These are phyloP conservation scores for Tubiluchus corallicola DNA, from an alignment of 2,888 invertebrate genomes.

Conservation along the genomic window DNA sequence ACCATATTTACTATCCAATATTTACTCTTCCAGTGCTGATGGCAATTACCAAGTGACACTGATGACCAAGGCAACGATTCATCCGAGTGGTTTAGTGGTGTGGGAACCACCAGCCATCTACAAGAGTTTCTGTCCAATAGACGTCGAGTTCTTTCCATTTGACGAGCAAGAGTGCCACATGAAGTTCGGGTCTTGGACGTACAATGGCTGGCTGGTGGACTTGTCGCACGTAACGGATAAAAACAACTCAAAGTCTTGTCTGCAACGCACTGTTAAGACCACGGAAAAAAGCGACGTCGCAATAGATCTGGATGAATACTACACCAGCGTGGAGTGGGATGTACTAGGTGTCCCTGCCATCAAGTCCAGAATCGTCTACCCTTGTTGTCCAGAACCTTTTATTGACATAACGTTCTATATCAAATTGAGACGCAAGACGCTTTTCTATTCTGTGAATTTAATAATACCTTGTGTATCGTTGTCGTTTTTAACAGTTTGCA, in stretches of 20 bases:
- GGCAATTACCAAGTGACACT: slow-evolving; percentile 31
- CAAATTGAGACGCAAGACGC: slow-evolving; percentile 35
- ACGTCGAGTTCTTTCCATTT: slow-evolving; percentile 3
- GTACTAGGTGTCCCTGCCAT: no score
- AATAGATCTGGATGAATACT: not conserved
- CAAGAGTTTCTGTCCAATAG: no score
- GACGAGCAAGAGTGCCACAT: no score
- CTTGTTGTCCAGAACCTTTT: slow-evolving; percentile 81
- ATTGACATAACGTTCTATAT: slow-evolving; percentile 92
- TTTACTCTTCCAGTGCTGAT: slow-evolving; percentile 29
- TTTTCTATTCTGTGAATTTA: slow-evolving; percentile 56
- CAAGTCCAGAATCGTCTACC: no score
- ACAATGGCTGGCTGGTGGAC: not conserved
- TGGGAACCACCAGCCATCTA: not conserved
- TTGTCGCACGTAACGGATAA: no score
- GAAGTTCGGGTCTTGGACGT: not conserved
- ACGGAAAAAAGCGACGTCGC: no score
- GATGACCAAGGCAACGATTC: slow-evolving; percentile 30
- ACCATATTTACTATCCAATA: no score
- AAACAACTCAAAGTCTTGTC: no score
- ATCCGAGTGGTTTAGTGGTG: slow-evolving; percentile 30
- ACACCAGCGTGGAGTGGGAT: not conserved
- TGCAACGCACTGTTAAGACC: no score
- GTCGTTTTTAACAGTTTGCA: slow-evolving; percentile 82
- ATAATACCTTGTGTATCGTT: slow-evolving; percentile 61